Evolutionary conservation across 1,140 invertebrate genomes (phyloP), one percentile per base, ranked within the genome.

Genomic region (Platyura marginata): DNA sequence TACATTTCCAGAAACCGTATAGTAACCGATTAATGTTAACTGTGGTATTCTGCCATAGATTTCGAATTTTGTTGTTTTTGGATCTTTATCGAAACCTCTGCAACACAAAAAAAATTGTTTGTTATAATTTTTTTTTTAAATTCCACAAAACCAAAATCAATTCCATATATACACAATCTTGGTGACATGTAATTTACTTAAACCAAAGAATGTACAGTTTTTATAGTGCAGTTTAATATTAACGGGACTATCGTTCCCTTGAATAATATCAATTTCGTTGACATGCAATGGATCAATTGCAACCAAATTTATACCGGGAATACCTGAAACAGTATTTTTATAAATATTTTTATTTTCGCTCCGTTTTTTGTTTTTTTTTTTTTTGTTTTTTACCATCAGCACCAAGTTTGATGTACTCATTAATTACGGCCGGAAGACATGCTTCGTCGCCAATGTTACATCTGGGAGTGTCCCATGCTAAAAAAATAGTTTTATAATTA

Each of bases 381-480:
- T 13, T 29, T 8, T 13, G 13, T 13, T 8, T 8, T 13, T 29
- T 8, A 29, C 25, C 25, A 36, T 18, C 16, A n/a, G 10, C 16
- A n/a, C 10, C 6, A 8, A 6, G 10, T 10, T 18, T 6, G 6
- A 36, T 18, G 34, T 36, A 36, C 15, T 10, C 5, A 36, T 36
- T 36, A n/a, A 36, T 36, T 10, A 36, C 34, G 10, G 10, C 40
- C n/a, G 18, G 11, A 1, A 57, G 32, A n/a, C 55, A 57, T 15
- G 46, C 20, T 18, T 47, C 44, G 42, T 57, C 49, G 18, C 4
- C 15, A 19, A 49, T 35, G 1, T 19, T 6, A 21, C 55, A 57
- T 40, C 45, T 52, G 20, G 42, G n/a, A 9, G 55, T 44, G 0
- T 47, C 51, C 11, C 45, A 23, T 13, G 53, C 55, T 57, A 45